Evolutionary conservation across 2,797 vertebrate genomes (phyloP).

Genomic region (Anabas testudineus): DNA sequence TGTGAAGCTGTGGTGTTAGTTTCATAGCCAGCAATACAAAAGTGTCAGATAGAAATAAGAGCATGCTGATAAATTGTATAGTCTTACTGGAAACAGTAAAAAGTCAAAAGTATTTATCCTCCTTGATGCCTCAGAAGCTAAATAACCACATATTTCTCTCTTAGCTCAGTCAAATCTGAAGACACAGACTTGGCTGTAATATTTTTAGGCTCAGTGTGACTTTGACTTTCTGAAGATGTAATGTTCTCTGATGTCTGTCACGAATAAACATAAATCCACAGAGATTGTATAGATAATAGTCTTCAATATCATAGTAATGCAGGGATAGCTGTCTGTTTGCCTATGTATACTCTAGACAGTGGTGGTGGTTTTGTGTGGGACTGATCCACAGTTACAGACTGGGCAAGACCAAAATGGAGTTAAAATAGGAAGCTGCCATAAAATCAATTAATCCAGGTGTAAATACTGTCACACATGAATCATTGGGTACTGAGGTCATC

Average conservation of each 20-base stretch:
- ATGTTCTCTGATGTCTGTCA: too few relatives aligned
- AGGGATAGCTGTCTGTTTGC: too few relatives aligned
- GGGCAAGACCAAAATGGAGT: background rate
- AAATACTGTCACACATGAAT: constrained; percentile 16
- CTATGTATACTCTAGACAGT: too few relatives aligned
- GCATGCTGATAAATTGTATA: background rate
- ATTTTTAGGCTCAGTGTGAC: background rate
- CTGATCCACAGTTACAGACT: too few relatives aligned
- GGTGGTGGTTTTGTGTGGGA: too few relatives aligned
- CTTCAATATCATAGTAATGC: too few relatives aligned
- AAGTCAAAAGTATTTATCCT: background rate
- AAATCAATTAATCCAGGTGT: constrained; percentile 3
- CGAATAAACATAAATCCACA: background rate
- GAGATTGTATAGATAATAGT: too few relatives aligned
- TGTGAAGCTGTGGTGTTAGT: background rate
- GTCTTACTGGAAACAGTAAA: background rate
- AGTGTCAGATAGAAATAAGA: background rate
- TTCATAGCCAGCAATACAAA: background rate
- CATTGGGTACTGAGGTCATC: background rate
- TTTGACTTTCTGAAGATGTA: too few relatives aligned
- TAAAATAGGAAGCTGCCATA: background rate
- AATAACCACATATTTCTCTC: background rate
- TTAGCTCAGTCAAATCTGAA: too few relatives aligned
- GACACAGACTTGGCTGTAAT: background rate
- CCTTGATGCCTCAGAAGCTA: background rate